These are phyloP conservation scores for Oxyruncus cristatus DNA, from an alignment of 2,113 vertebrate genomes.

Conservation along the genomic window DNA sequence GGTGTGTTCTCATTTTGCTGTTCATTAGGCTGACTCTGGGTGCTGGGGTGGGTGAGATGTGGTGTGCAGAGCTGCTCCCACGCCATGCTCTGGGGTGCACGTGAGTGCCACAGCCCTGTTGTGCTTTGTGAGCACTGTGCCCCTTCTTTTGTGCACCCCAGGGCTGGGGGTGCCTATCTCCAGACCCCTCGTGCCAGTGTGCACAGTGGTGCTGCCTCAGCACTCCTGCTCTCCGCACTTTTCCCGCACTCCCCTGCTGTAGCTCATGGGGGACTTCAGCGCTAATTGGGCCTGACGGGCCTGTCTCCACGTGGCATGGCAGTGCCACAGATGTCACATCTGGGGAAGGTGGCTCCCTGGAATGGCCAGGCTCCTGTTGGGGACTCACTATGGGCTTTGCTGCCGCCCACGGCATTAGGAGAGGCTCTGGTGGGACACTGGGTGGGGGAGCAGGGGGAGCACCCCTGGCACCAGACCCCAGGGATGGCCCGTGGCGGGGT, in stretches of 20 bases:
- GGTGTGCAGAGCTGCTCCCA: background rate
- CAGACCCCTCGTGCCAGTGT: background rate
- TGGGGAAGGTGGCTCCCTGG: background rate
- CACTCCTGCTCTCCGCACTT: background rate
- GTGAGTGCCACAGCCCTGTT: background rate
- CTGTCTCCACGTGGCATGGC: background rate
- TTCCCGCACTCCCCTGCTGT: background rate
- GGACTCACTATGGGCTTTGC: fast-evolving
- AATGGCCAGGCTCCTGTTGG: background rate
- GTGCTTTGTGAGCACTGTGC: background rate
- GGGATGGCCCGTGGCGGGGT: fast-evolving
- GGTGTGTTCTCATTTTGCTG: background rate
- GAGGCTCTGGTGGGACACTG: background rate
- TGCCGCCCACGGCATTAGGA: fast-evolving
- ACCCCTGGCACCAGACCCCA: background rate
- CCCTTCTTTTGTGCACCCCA: fast-evolving
- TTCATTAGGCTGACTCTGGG: background rate
- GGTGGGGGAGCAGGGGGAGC: background rate
- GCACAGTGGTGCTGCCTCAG: fast-evolving
- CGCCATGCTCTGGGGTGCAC: fast-evolving
- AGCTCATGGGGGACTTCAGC: background rate
- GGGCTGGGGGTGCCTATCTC: background rate
- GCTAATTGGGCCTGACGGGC: conserved; percentile 39
- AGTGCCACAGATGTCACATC: background rate
- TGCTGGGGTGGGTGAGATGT: fast-evolving